phyloP scores from a whole-genome alignment of 2,113 vertebrate genomes.

The Dipodomys spectabilis region DNA sequence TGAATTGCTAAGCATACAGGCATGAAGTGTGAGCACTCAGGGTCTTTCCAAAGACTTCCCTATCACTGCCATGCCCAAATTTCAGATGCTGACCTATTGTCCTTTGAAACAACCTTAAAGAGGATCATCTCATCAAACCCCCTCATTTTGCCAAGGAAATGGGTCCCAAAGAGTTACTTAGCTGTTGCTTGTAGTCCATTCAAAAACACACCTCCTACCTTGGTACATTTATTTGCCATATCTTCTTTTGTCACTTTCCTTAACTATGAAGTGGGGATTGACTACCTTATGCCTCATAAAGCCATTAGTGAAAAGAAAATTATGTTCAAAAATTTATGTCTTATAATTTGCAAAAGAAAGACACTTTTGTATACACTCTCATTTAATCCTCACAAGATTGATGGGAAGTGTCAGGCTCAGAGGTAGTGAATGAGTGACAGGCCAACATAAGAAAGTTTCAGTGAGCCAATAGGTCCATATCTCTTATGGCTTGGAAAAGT shows the following conservation, averaged over 20 bases:
- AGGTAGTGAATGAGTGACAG: neutral
- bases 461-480: neutral
- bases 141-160: constrained; percentile 37
- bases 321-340: neutral
- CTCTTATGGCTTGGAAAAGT: constrained; percentile 16
- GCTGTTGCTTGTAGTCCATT: neutral
- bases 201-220: constrained; percentile 14
- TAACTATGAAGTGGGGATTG: constrained; percentile 23
- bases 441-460: neutral
- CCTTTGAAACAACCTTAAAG: neutral
- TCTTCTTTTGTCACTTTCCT: constrained; percentile 46
- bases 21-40: neutral
- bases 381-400: constrained; percentile 11
- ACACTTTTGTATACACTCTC: neutral
- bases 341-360: neutral
- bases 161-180: neutral
- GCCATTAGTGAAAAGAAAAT: constrained; percentile 38
- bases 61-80: neutral
- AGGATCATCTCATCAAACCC: neutral
- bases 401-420: neutral
- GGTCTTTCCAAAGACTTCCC: neutral
- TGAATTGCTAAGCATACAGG: too few species aligned
- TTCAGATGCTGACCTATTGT: neutral
- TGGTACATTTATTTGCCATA: neutral
- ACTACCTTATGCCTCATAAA: neutral